phyloP scores from a whole-genome alignment of 1,140 invertebrate species.

The Daktulosphaira vitifoliae region DNA sequence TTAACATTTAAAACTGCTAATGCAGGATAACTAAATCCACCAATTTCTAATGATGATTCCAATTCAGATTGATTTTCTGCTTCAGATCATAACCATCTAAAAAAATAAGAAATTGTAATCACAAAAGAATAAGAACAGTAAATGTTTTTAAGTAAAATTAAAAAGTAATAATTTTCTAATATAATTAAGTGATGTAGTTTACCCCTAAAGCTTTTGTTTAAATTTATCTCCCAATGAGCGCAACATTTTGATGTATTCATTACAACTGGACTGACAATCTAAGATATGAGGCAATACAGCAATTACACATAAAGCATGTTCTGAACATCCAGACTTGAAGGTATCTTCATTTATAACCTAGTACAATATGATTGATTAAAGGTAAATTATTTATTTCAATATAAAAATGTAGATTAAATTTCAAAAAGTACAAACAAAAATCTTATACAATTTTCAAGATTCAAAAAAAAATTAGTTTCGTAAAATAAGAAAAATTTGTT shows the following conservation, averaged over 20 bases:
- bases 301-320: constrained; percentile 85
- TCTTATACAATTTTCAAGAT: too few relatives aligned
- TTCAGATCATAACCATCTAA: constrained; percentile 90
- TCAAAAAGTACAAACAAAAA: background rate
- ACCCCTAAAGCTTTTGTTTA: constrained; percentile 95
- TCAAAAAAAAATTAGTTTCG: constrained; percentile 4
- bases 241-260: constrained; percentile 73
- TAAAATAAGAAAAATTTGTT: background rate
- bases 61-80: constrained; percentile 72
- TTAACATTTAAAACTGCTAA: constrained; percentile 93
- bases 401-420: too few relatives aligned
- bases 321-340: constrained; percentile 67
- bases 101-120: constrained; percentile 37
- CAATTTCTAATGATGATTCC: constrained; percentile 86
- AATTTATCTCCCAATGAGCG: constrained; percentile 77
- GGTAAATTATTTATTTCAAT: too few relatives aligned
- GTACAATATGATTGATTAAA: too few relatives aligned
- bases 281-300: constrained; percentile 92
- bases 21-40: constrained; percentile 84
- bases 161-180: constrained; percentile 6
- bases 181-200: constrained; percentile 37
- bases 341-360: constrained; percentile 53
- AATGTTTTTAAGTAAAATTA: background rate
- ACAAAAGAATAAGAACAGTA: too few relatives aligned
- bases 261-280: constrained; percentile 93